Percentiles rank a stretch among this genome's conserved stretches.
Conservation (phyloP, 92 coral and sea anemone genomes). For the Palythoa grandiflora region DNA sequence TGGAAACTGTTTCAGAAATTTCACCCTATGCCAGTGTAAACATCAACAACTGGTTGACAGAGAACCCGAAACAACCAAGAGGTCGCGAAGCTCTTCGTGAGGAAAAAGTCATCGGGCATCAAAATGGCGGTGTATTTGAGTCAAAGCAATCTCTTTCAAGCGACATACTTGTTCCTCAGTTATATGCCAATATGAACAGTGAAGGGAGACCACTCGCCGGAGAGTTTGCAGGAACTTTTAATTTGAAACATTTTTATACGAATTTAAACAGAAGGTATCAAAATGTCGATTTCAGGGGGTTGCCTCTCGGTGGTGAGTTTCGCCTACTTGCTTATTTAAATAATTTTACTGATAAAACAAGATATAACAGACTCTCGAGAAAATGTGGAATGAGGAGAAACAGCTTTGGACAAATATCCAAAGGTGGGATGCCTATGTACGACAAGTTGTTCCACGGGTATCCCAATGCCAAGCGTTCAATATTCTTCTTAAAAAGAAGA, state of each 20-base stretch:
- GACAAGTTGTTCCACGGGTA: neutral
- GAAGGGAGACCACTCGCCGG: slow-evolving; percentile 22
- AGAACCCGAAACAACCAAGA: neutral
- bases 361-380: neutral
- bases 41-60: neutral
- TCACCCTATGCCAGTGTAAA: slow-evolving; percentile 6
- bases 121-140: neutral
- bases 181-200: neutral
- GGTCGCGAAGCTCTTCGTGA: neutral
- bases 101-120: neutral
- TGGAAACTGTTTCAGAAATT: slow-evolving; percentile 5
- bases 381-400: slow-evolving; percentile 1
- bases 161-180: neutral
- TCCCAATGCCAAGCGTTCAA: neutral
- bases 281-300: slow-evolving; percentile 22
- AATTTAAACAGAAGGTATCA: slow-evolving; percentile 20
- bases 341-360: neutral
- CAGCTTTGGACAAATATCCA: slow-evolving; percentile 12
- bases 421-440: slow-evolving; percentile 11
- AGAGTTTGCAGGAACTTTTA: neutral
- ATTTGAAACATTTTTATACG: neutral
- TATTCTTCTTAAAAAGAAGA: neutral
- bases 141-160: neutral
- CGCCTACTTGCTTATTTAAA: neutral
- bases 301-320: slow-evolving; percentile 35